phyloP scores from a whole-genome alignment of 23 tunicate species.

The Clavelina lepadiformis region DNA sequence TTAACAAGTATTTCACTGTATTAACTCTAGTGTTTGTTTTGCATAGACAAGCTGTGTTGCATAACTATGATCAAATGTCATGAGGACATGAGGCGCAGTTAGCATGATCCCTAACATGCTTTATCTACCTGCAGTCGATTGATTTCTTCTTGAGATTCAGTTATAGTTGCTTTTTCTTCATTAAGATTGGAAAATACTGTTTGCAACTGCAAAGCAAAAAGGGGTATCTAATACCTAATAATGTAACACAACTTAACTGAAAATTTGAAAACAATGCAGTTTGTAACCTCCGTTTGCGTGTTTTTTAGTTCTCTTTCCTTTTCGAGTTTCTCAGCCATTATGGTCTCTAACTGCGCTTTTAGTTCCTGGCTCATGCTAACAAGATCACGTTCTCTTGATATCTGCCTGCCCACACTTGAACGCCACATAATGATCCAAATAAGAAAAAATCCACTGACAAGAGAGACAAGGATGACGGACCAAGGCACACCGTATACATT shows the following conservation, averaged over 20 bases:
- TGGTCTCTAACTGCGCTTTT: constrained; percentile 33
- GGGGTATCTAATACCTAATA: constrained; percentile 1
- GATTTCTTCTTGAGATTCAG: neutral
- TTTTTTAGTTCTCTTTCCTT: constrained; percentile 46
- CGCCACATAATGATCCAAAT: constrained; percentile 56
- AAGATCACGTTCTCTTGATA: constrained; percentile 6
- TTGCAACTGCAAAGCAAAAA: neutral
- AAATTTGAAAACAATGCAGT: too few species aligned
- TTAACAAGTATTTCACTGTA: too few species aligned
- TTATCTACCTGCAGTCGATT: neutral
- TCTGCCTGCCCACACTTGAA: constrained; percentile 16
- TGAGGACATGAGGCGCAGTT: too few species aligned
- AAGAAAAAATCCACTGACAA: constrained; percentile 36
- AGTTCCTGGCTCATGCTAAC: constrained; percentile 18
- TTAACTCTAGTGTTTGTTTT: too few species aligned
- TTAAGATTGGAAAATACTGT: neutral
- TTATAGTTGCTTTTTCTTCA: neutral
- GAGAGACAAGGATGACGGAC: constrained; percentile 31
- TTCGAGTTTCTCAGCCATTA: constrained; percentile 37
- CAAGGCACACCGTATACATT: constrained; percentile 71
- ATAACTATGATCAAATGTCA: too few species aligned
- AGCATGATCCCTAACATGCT: too few species aligned
- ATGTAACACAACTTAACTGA: too few species aligned
- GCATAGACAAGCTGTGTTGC: too few species aligned
- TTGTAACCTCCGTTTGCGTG: constrained; percentile 36